phyloP scores from a whole-genome alignment of 2,888 invertebrate species.

The Saturnia japonica region DNA sequence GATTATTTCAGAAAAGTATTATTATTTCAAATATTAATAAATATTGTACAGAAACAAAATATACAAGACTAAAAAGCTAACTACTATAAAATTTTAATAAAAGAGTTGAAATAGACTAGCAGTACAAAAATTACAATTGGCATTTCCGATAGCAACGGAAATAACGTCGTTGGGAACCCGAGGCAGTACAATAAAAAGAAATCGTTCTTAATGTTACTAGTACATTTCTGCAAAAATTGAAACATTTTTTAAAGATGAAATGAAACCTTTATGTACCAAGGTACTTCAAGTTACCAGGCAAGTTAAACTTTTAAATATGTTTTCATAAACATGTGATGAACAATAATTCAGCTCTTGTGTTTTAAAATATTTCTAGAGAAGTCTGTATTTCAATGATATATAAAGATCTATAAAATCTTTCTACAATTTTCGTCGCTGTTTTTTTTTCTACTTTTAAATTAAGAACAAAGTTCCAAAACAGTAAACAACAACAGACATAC shows the following conservation, averaged over 20 bases:
- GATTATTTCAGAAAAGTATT: background rate
- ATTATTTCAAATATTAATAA: background rate
- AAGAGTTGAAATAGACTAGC: background rate
- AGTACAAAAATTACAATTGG: background rate
- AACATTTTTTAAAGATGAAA: background rate
- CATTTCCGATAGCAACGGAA: slow-evolving; percentile 5
- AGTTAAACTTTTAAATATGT: background rate
- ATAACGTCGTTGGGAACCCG: slow-evolving; percentile 1
- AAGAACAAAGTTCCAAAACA: background rate
- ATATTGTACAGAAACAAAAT: background rate
- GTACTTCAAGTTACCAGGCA: background rate
- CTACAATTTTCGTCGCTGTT: background rate
- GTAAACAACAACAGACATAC: background rate
- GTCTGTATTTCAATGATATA: too few relatives aligned
- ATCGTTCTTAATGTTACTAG: background rate
- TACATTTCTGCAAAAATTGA: background rate
- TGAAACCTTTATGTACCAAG: background rate
- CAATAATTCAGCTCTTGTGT: background rate
- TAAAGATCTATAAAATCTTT: background rate
- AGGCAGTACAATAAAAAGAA: background rate
- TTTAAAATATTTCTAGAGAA: background rate
- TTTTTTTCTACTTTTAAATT: background rate
- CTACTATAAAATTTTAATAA: slow-evolving; percentile 4
- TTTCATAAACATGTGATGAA: background rate
- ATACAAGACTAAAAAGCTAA: background rate